phyloP scores from a whole-genome alignment of 35 echinoderm and acorn worm species.

The Anneissia japonica region DNA sequence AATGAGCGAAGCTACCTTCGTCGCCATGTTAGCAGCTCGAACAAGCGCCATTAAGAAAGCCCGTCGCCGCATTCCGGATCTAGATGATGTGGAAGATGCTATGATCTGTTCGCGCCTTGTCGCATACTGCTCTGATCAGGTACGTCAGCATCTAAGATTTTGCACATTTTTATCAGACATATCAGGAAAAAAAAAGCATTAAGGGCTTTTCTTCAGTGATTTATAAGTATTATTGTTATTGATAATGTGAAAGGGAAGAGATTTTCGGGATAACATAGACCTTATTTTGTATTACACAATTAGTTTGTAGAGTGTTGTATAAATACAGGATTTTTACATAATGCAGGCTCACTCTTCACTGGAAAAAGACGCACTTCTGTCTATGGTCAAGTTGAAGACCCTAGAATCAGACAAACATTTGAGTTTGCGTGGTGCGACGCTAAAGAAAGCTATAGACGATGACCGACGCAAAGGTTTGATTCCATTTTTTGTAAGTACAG shows the following conservation, averaged over 20 bases:
- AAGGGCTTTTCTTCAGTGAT: too few species aligned
- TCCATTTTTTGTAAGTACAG: conserved; percentile 86
- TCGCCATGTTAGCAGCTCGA: conserved; percentile 88
- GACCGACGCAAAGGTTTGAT: conserved; percentile 70
- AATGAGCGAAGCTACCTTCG: conserved; percentile 86
- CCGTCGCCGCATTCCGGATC: conserved; percentile 20
- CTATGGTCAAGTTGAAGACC: conserved; percentile 74
- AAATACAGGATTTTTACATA: background rate
- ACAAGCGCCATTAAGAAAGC: conserved; percentile 46
- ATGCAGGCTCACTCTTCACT: conserved; percentile 88
- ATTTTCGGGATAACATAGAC: too few species aligned
- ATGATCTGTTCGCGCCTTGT: conserved; percentile 82
- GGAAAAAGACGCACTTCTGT: conserved; percentile 73
- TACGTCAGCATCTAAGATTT: too few species aligned
- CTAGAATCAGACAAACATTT: conserved; percentile 63
- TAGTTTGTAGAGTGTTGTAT: background rate
- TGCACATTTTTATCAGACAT: too few species aligned
- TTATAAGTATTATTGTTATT: too few species aligned
- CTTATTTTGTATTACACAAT: too few species aligned
- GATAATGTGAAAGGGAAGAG: too few species aligned
- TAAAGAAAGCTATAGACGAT: conserved; percentile 72
- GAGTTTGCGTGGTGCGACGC: conserved; percentile 57
- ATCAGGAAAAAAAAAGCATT: too few species aligned
- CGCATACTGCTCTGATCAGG: conserved; percentile 98
- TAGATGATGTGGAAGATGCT: conserved; percentile 62